Conservation (phyloP, 1,140 invertebrate genomes). For the Cotesia typhae region DNA sequence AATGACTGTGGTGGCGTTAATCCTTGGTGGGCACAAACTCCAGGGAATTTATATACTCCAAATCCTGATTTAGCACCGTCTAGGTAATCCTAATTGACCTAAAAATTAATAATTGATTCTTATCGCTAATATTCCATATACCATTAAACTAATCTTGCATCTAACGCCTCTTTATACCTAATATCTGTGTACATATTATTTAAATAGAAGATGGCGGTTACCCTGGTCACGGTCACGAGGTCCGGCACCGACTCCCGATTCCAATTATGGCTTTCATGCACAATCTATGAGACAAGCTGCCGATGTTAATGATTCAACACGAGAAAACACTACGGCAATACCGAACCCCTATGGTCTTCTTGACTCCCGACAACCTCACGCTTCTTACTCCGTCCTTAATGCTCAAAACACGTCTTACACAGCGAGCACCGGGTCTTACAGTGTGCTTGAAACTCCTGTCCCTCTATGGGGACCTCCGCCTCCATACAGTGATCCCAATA, state of each 20-base stretch:
- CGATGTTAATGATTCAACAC: slow-evolving; percentile 49
- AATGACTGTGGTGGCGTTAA: slow-evolving; percentile 73
- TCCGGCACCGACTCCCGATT: slow-evolving; percentile 69
- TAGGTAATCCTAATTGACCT: slow-evolving; percentile 47
- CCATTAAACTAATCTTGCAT: slow-evolving; percentile 6
- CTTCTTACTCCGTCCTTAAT: slow-evolving; percentile 59
- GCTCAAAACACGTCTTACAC: slow-evolving; percentile 49
- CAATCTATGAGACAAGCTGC: slow-evolving; percentile 55
- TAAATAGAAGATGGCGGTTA: slow-evolving; percentile 59
- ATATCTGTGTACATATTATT: slow-evolving; percentile 4
- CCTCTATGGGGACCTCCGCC: slow-evolving; percentile 78
- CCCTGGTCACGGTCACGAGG: slow-evolving; percentile 62
- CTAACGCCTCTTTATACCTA: slow-evolving; percentile 20
- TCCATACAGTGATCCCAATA: slow-evolving; percentile 78
- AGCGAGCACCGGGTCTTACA: slow-evolving; percentile 60
- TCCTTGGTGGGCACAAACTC: slow-evolving; percentile 65
- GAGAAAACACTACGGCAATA: slow-evolving; percentile 49
- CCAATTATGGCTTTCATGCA: slow-evolving; percentile 73
- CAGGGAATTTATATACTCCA: slow-evolving; percentile 82
- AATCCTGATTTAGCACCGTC: slow-evolving; percentile 72
- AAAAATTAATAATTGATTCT: slow-evolving; percentile 22
- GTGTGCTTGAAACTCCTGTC: slow-evolving; percentile 66
- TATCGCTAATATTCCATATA: slow-evolving; percentile 16
- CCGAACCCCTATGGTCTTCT: slow-evolving; percentile 57
- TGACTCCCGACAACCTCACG: slow-evolving; percentile 54